These are phyloP conservation scores for Neodiprion virginianus DNA, from an alignment of 1,140 invertebrate species.

Conservation along the genomic window DNA sequence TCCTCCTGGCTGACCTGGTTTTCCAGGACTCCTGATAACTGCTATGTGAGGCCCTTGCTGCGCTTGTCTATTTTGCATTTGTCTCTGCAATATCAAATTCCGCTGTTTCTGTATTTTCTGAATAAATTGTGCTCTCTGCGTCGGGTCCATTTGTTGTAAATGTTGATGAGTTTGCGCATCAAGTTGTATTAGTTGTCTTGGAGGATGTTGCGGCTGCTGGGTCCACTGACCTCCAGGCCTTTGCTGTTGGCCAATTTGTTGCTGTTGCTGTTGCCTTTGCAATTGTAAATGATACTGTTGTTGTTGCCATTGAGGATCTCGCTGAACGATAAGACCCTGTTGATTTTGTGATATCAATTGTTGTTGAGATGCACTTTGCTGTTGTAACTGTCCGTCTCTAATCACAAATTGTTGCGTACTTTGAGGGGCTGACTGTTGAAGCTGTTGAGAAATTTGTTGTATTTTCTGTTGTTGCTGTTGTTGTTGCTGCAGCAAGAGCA, in stretches of 20 bases:
- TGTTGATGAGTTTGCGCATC: conserved; percentile 85
- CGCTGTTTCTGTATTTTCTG: conserved; percentile 76
- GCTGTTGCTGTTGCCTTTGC: conserved; percentile 56
- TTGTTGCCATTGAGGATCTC: conserved; percentile 68
- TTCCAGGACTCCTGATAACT: conserved; percentile 60
- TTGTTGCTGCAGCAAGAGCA: conserved; percentile 50
- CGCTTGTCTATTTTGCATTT: conserved; percentile 62
- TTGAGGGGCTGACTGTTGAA: conserved; percentile 59
- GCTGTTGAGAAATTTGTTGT: conserved; percentile 59
- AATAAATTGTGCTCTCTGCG: conserved; percentile 78
- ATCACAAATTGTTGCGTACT: conserved; percentile 65
- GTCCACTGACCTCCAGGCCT: conserved; percentile 56
- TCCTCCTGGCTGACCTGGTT: conserved; percentile 58
- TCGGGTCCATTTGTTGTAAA: conserved; percentile 80
- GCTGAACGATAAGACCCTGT: conserved; percentile 60
- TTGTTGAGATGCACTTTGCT: conserved; percentile 59
- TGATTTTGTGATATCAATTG: conserved; percentile 59
- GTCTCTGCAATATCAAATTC: conserved; percentile 64
- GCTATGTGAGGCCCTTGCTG: conserved; percentile 63
- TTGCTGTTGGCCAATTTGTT: conserved; percentile 57
- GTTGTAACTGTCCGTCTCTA: conserved; percentile 63
- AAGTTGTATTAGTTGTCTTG: conserved; percentile 75
- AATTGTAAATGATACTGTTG: conserved; percentile 55
- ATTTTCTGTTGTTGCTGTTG: conserved; percentile 57
- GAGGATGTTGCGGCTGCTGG: conserved; percentile 59